phyloP scores from a whole-genome alignment of 1,140 invertebrate species.

The Aporrectodea caliginosa region DNA sequence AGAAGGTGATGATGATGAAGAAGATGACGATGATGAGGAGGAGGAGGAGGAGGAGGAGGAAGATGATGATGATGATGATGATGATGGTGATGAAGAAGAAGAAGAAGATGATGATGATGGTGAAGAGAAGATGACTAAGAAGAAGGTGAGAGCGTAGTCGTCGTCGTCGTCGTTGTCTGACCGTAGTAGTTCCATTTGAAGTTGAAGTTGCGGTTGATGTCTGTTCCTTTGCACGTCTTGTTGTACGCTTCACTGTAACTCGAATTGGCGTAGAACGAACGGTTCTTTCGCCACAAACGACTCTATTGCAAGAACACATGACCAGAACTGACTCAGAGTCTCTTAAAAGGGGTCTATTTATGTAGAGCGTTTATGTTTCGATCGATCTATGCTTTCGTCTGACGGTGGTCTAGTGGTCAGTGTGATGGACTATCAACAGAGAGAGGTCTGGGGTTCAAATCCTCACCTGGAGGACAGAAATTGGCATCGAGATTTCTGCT shows the following conservation, averaged over 20 bases:
- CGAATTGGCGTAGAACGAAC: neutral
- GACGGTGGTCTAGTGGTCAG: no score
- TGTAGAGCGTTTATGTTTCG: no score
- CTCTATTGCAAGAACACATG: no score
- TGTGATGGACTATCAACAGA: no score
- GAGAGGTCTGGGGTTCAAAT: no score
- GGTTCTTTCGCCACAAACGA: slow-evolving; percentile 36
- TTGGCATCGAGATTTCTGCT: no score
- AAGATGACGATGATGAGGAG: slow-evolving; percentile 9
- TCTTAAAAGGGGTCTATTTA: no score
- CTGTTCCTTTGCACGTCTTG: slow-evolving; percentile 28
- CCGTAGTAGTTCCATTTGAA: slow-evolving; percentile 28
- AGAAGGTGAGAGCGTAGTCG: neutral
- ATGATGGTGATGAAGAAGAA: slow-evolving; percentile 11
- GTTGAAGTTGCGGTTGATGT: slow-evolving; percentile 30
- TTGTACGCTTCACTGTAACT: slow-evolving; percentile 29
- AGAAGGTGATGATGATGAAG: neutral
- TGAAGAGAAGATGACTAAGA: slow-evolving; percentile 11
- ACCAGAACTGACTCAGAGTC: no score
- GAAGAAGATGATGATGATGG: slow-evolving; percentile 16
- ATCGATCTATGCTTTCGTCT: no score
- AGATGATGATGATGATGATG: neutral
- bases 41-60: slow-evolving; percentile 7
- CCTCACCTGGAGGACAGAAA: no score
- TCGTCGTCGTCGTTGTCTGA: no score